A percentile compares a stretch with the other conserved stretches of the same genome.
phyloP scores from a whole-genome alignment of 2,888 invertebrate species.

The Willowsia nigromaculata region DNA sequence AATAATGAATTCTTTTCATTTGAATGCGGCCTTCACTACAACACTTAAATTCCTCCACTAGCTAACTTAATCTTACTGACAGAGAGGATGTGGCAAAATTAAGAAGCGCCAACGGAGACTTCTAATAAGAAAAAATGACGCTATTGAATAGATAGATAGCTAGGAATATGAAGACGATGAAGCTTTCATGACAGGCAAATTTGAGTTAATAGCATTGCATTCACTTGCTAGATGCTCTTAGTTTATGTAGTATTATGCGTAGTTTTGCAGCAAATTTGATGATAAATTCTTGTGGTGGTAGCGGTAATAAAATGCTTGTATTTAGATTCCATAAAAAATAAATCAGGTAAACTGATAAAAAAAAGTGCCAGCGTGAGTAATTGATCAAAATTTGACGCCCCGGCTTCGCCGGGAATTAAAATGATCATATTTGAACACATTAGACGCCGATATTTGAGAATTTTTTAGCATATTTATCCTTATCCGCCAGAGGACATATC shows the following conservation, averaged over 20 bases:
- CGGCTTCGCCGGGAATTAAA: no score
- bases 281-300: conserved; percentile 30
- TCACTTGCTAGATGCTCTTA: not conserved
- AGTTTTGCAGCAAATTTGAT: not conserved
- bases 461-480: no score
- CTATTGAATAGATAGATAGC: not conserved
- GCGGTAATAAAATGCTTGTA: conserved; percentile 28
- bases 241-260: not conserved
- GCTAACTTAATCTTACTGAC: not conserved
- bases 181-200: conserved; percentile 3
- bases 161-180: no score
- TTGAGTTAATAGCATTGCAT: not conserved
- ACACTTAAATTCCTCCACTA: not conserved
- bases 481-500: no score
- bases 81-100: not conserved
- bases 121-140: not conserved
- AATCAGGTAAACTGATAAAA: no score
- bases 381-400: no score
- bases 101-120: conserved; percentile 24
- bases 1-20: conserved; percentile 7
- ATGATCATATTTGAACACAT: no score
- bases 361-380: no score
- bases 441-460: no score
- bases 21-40: not conserved
- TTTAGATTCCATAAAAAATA: not conserved